These are phyloP conservation scores for Leptonema lineaticorne DNA, from an alignment of 1,140 invertebrate genomes.

Conservation along the genomic window DNA sequence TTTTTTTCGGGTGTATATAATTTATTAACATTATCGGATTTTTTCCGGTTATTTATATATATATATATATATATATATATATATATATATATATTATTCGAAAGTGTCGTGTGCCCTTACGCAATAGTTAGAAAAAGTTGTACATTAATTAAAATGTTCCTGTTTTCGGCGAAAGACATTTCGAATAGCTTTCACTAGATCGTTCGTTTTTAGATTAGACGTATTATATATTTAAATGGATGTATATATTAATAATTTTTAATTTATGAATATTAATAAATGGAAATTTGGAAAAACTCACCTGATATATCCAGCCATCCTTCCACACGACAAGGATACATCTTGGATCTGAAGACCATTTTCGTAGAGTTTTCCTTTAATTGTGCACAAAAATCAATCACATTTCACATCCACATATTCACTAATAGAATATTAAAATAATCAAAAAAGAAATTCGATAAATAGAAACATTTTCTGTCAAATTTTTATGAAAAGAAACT, in stretches of 20 bases:
- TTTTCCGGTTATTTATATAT: too few relatives aligned
- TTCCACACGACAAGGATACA: conserved; percentile 68
- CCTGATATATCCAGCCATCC: conserved; percentile 71
- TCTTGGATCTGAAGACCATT: conserved; percentile 47
- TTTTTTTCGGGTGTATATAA: too few relatives aligned
- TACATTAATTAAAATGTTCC: neutral
- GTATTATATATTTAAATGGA: neutral
- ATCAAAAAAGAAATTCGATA: too few relatives aligned
- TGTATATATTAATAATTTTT: neutral
- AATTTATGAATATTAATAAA: neutral
- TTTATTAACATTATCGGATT: too few relatives aligned
- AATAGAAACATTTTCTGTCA: too few relatives aligned
- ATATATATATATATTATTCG: neutral
- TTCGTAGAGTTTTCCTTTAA: conserved; percentile 44
- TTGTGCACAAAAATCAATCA: conserved; percentile 43
- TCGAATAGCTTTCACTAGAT: neutral
- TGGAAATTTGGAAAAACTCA: conserved; percentile 3
- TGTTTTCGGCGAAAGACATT: neutral
- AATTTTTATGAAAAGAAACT: too few relatives aligned
- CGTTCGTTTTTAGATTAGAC: neutral
- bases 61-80: too few relatives aligned
- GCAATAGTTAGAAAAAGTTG: neutral
- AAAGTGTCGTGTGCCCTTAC: neutral
- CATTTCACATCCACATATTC: conserved; percentile 44
- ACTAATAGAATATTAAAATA: too few relatives aligned